Percentiles rank a stretch among this genome's conserved stretches.
These are phyloP conservation scores for Microctonus hyperodae DNA, from an alignment of 2,888 invertebrate species.

Conservation along the genomic window DNA sequence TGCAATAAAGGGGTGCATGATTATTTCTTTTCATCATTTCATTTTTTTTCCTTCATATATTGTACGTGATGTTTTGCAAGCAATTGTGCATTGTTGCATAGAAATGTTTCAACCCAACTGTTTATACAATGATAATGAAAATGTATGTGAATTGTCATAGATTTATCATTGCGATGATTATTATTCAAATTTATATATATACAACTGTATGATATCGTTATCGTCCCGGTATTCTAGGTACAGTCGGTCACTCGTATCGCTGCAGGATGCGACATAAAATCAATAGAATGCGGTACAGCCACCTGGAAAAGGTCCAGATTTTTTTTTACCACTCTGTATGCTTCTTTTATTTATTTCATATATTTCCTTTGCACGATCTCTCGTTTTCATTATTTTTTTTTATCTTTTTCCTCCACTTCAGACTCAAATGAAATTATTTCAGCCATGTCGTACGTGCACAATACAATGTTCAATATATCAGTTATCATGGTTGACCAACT, in stretches of 20 bases:
- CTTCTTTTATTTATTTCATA: constrained; percentile 1
- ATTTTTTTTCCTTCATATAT: not conserved
- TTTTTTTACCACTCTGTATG: constrained; percentile 17
- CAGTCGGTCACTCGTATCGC: constrained; percentile 43
- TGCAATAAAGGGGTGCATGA: constrained; percentile 9
- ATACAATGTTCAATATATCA: not conserved
- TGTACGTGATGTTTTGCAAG: not conserved
- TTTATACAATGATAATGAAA: not conserved
- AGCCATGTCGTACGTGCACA: not conserved
- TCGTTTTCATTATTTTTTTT: constrained; percentile 8
- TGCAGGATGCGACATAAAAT: constrained; percentile 51
- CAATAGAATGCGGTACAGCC: constrained; percentile 49
- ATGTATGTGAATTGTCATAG: not conserved
- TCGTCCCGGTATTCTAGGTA: constrained; percentile 12
- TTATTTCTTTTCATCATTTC: not conserved
- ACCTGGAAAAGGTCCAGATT: constrained; percentile 52
- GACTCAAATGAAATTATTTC: not conserved
- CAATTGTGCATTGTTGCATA: not conserved
- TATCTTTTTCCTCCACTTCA: constrained; percentile 17
- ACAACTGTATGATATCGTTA: not conserved
- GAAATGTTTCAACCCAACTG: not conserved
- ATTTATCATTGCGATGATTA: not conserved
- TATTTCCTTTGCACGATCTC: constrained; percentile 15
- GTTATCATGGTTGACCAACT: not conserved
- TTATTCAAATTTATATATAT: not conserved